These are phyloP conservation scores for Xenopus laevis DNA, from an alignment of 2,113 vertebrate species.

Conservation along the genomic window DNA sequence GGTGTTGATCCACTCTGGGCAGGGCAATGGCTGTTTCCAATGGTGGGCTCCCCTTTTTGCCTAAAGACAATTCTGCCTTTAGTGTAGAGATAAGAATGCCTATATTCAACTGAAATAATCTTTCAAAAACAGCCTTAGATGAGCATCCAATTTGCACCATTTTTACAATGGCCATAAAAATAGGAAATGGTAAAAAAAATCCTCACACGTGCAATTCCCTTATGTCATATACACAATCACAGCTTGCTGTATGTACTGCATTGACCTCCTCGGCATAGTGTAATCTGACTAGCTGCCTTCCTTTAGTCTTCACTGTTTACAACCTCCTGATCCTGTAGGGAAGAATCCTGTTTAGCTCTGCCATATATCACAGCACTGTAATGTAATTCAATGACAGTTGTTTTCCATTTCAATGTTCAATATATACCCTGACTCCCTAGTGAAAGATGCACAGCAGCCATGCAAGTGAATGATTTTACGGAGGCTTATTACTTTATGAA, in stretches of 20 bases:
- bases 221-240: constrained; percentile 29
- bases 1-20: too few species aligned
- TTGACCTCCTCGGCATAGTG: constrained; percentile 23
- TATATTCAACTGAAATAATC: too few species aligned
- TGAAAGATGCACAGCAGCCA: constrained; percentile 30
- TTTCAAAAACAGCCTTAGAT: neutral
- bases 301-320: constrained; percentile 32
- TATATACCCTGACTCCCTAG: constrained; percentile 25
- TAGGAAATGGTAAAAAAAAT: neutral
- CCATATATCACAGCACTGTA: constrained; percentile 38
- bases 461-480: constrained; percentile 31
- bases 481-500: constrained; percentile 39
- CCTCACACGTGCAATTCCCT: constrained; percentile 10
- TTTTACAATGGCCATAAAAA: neutral
- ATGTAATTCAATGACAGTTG: constrained; percentile 28
- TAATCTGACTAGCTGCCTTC: constrained; percentile 27
- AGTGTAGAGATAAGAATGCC: too few species aligned
- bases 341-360: constrained; percentile 27
- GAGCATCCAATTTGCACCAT: neutral
- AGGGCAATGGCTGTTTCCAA: too few species aligned
- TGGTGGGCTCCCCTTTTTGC: too few species aligned
- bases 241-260: constrained; percentile 17
- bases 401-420: constrained; percentile 37
- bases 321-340: constrained; percentile 23
- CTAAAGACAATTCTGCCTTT: too few species aligned